Base-by-base conservation (phyloP, 53 echinoderm and acorn worm species). In the Paelopatides confundens region DNA sequence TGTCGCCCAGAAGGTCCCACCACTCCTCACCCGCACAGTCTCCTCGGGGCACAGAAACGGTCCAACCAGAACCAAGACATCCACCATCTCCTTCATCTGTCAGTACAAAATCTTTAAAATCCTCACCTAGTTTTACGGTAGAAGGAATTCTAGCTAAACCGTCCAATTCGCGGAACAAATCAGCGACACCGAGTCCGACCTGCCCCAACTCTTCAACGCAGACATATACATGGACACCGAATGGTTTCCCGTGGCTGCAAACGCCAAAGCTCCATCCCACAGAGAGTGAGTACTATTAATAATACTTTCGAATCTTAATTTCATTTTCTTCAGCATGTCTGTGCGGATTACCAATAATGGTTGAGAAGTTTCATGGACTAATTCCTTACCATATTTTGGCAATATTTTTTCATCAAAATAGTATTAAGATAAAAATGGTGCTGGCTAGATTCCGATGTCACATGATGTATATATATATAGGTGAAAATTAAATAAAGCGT, bases 231-330 rank as follows among this genome's bases (percentile, higher is more conserved):
- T 96, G 96, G 96, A 92, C 86, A 51, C 88, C 91, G 31, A 88
- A 95, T n/a, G 92, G 90, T 38, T 99, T 99, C 69, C 95, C 94
- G 1, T 99, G 99, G 99, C 86, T 99, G 88, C 95, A 95, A 39
- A 92, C 87, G 10, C 90, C 95, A 37, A 86, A 85, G 48, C 68
- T 92, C 76, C 92, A 93, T 35, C 91, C 93, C 33, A 66, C 88
- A 28, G 86, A 89, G 15, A 88, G 94, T 93, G 67, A 65, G 68
- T 88, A 47, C 30, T 1, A 12, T 8, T 43, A n/a, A n/a, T n/a
- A n/a, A n/a, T n/a, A n/a, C n/a, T n/a, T n/a, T n/a, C n/a, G n/a
- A n/a, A n/a, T n/a, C n/a, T n/a, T n/a, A n/a, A n/a, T n/a, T n/a
- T n/a, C n/a, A n/a, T n/a, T n/a, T n/a, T n/a, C n/a, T n/a, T n/a